A percentile compares a stretch with the other conserved stretches of the same genome.
These are phyloP conservation scores for Procambarus clarkii DNA, from an alignment of 1,140 invertebrate species.

Conservation along the genomic window DNA sequence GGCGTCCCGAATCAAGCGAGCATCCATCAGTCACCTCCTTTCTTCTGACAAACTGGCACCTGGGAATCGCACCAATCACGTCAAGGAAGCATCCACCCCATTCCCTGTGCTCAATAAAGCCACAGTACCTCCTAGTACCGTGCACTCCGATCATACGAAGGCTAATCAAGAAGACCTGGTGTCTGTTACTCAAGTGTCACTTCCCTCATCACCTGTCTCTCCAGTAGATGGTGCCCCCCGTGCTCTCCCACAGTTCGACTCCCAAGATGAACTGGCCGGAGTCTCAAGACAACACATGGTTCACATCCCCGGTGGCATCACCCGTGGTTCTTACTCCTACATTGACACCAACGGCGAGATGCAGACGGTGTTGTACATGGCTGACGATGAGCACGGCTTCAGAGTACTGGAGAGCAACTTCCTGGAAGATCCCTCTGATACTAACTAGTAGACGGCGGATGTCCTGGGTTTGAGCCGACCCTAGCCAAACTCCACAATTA, in stretches of 20 bases:
- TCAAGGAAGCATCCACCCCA: not conserved
- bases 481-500: not conserved
- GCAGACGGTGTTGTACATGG: conserved; percentile 79
- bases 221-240: not conserved
- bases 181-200: not conserved
- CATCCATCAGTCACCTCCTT: not conserved
- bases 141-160: not conserved
- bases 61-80: not conserved
- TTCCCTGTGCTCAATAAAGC: not conserved
- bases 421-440: not conserved
- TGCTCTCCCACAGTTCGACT: conserved; percentile 57
- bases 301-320: conserved; percentile 81
- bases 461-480: not conserved
- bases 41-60: not conserved
- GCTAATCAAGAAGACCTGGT: not conserved
- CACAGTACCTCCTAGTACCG: not conserved
- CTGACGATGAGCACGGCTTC: conserved; percentile 75
- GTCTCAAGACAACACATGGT: conserved; percentile 82
- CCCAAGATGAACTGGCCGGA: conserved; percentile 75
- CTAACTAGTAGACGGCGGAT: not conserved
- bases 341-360: conserved; percentile 82
- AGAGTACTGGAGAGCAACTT: not conserved
- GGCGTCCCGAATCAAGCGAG: conserved; percentile 43
- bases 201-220: not conserved
- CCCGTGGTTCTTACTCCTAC: conserved; percentile 82